Conservation (phyloP, 2,797 vertebrate species). For the Spheniscus humboldti region DNA sequence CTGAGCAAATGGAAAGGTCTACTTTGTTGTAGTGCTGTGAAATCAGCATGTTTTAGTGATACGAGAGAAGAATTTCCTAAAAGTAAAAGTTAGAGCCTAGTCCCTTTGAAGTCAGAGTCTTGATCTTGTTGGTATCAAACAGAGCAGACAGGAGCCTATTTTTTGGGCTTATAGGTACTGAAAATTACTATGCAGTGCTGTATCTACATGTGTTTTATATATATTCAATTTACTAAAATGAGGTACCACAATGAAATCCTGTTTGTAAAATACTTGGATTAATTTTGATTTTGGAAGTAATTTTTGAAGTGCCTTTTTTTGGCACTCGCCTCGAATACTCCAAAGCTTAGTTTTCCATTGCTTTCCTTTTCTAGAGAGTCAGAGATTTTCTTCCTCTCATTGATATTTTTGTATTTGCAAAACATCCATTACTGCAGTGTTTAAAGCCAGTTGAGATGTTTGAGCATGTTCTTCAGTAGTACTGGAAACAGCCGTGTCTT, state of each 20-base stretch:
- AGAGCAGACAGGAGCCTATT: not conserved
- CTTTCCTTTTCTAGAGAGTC: not conserved
- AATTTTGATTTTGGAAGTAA: not conserved
- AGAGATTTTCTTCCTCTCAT: not conserved
- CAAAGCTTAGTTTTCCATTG: not conserved
- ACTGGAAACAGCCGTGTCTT: not conserved
- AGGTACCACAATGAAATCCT: not conserved
- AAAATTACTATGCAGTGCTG: not conserved
- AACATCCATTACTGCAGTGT: not conserved
- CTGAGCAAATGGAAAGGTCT: not conserved
- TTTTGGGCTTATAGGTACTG: not conserved
- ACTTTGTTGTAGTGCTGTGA: not conserved
- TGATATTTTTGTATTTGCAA: not conserved
- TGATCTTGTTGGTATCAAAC: not conserved
- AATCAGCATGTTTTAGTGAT: not conserved
- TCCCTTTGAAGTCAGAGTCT: not conserved
- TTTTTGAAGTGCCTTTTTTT: not conserved
- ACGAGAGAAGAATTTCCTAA: not conserved
- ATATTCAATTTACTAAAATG: not conserved
- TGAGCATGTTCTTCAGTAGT: not conserved
- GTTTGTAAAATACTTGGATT: not conserved
- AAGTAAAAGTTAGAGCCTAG: not conserved
- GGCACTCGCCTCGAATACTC: not conserved
- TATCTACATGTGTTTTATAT: rapidly evolving
- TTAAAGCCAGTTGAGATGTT: not conserved